Conservation (phyloP, 1,140 invertebrate genomes). For the Papilio polyxenes region DNA sequence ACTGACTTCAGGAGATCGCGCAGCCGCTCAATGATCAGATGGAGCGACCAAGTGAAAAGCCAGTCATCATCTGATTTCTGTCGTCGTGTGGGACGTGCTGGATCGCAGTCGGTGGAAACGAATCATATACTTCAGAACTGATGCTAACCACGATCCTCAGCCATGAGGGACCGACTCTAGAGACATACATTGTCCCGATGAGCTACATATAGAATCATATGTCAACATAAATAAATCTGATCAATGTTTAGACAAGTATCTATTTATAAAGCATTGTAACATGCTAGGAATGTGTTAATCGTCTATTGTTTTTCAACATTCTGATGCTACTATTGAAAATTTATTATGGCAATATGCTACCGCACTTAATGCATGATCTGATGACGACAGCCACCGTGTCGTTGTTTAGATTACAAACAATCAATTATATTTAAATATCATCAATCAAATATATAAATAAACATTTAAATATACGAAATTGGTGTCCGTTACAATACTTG, state of each 20-base stretch:
- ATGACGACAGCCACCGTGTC: not conserved
- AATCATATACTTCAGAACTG: no score
- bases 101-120: no score
- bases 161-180: no score
- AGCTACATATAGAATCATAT: not conserved
- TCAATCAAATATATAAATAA: constrained; percentile 11
- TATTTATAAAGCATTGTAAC: constrained; percentile 34
- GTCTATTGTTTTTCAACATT: constrained; percentile 19
- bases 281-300: constrained; percentile 19
- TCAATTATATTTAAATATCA: constrained; percentile 17
- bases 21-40: no score
- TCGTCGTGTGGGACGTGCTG: no score
- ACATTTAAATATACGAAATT: not conserved
- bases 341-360: constrained; percentile 33
- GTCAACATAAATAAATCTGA: constrained; percentile 18
- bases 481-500: not conserved
- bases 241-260: constrained; percentile 20
- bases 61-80: no score
- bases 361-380: not conserved
- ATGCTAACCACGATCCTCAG: no score
- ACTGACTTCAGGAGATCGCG: no score
- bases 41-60: no score
- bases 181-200: constrained; percentile 1
- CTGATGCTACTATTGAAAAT: constrained; percentile 24
- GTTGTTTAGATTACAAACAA: not conserved